These are phyloP conservation scores for Nycticebus coucang DNA, from an alignment of 2,113 vertebrate genomes.

Conservation along the genomic window DNA sequence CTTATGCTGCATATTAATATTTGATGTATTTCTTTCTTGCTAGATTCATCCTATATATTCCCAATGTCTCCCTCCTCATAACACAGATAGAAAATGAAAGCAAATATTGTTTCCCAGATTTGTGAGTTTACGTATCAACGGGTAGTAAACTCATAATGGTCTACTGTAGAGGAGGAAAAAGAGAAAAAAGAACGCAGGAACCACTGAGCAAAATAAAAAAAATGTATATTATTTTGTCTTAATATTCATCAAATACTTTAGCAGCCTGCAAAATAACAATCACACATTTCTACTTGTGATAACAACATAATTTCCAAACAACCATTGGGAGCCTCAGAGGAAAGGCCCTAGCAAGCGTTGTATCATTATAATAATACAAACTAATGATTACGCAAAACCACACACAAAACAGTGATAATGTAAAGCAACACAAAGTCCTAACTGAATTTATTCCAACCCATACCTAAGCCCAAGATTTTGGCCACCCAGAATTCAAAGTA, in stretches of 20 bases:
- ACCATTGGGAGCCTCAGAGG: background rate
- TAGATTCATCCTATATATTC: background rate
- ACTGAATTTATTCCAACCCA: background rate
- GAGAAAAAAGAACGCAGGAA: background rate
- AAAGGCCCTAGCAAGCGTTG: background rate
- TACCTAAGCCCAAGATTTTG: background rate
- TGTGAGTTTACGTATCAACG: background rate
- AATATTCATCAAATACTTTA: background rate
- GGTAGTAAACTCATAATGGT: background rate
- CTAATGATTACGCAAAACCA: background rate
- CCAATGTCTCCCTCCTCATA: background rate
- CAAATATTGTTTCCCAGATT: background rate
- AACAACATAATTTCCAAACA: background rate
- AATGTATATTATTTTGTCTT: background rate
- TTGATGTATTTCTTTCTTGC: conserved; percentile 10
- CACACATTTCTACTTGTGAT: background rate
- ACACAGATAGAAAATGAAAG: background rate
- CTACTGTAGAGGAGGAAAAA: background rate
- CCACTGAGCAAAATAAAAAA: background rate
- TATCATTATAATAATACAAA: background rate
- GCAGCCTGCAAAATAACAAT: background rate
- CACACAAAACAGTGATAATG: background rate
- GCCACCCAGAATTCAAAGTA: background rate
- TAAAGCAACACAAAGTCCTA: background rate
- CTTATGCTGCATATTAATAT: background rate